phyloP scores from a whole-genome alignment of 2,113 vertebrate genomes.

The Tonatia bakeri region DNA sequence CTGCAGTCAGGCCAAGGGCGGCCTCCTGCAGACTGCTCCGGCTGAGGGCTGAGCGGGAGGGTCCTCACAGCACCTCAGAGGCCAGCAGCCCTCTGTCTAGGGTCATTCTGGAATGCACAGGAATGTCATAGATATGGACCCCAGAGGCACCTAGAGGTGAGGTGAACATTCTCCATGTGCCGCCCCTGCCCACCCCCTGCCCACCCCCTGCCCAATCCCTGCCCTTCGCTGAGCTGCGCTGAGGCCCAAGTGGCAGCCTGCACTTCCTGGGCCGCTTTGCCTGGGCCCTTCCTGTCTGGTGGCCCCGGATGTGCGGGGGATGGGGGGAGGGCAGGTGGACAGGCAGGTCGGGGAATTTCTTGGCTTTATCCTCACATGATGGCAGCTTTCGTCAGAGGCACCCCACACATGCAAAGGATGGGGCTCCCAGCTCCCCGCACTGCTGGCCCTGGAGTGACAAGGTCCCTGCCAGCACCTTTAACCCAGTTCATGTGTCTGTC shows the following conservation, averaged over 20 bases:
- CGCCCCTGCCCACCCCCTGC: fast-evolving
- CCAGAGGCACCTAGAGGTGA: neutral
- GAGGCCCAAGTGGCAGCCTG: fast-evolving
- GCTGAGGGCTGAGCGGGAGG: neutral
- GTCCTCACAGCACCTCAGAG: fast-evolving
- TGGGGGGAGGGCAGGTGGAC: neutral
- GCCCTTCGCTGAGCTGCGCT: neutral
- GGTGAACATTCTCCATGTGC: fast-evolving
- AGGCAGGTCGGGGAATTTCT: fast-evolving
- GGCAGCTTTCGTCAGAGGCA: neutral
- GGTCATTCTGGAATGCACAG: fast-evolving
- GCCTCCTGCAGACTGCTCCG: fast-evolving
- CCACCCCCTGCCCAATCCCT: too few relatives aligned
- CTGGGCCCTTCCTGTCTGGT: neutral
- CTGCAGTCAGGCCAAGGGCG: neutral
- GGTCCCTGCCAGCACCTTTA: neutral
- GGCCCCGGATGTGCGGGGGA: fast-evolving
- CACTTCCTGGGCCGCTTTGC: too few relatives aligned
- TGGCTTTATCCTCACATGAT: neutral
- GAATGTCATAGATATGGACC: fast-evolving
- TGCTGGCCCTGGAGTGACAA: neutral
- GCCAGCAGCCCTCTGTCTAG: too few relatives aligned
- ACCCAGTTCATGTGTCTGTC: neutral
- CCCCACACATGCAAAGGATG: fast-evolving
- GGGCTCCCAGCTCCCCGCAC: neutral